Evolutionary conservation across 2,888 invertebrate genomes (phyloP), one percentile per base, ranked within the genome.

Genomic region (Drosophila infuscata): DNA sequence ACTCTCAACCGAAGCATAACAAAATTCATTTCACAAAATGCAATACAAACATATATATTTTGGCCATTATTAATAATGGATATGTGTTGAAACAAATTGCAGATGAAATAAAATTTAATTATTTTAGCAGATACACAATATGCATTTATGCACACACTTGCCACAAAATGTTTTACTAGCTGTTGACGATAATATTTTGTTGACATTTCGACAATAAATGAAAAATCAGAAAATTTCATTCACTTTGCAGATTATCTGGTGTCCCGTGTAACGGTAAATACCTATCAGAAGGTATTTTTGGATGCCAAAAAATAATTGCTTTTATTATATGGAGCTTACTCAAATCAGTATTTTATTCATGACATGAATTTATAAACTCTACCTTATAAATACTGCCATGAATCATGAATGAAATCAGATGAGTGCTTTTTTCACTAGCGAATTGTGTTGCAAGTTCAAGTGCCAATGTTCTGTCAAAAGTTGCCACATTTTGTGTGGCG

Each of bases 391-490:
- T 70, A 43, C 7, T 17, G 36, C 57, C 11, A 52, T 36, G 57
- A 59, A 53, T 67, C 62, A 74, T 48, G 43, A 65, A 74, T 48
- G 43, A 62, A 66, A 54, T 51, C 49, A 52, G 32, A 57, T 64
- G 35, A 41, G 49, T 59, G 32, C 52, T 38, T 49, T 54, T 32
- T 46, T 57, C 43, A 30, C 43, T 25, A 43, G 69, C 30, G 51
- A 51, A 15, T 48, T 51, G 35, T 32, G 58, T 46, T 48, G 12
- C 66, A 82, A 81, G 85, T 85, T 81, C 83, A 81, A 81, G 86
- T 80, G 81, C 53, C 81, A 80, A 81, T 82, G 81, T 49, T 85
- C 81, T 81, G 81, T 82, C 80, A 82, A 85, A 84, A 72, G 65
- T 72, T 41, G 51, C n/a, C 49, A 33, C 33, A 52, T 36, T 64